Evolutionary conservation across 1,140 invertebrate genomes (phyloP), one percentile per base, ranked within the genome.

Genomic region (Pseudomyrmex cubaensis): DNA sequence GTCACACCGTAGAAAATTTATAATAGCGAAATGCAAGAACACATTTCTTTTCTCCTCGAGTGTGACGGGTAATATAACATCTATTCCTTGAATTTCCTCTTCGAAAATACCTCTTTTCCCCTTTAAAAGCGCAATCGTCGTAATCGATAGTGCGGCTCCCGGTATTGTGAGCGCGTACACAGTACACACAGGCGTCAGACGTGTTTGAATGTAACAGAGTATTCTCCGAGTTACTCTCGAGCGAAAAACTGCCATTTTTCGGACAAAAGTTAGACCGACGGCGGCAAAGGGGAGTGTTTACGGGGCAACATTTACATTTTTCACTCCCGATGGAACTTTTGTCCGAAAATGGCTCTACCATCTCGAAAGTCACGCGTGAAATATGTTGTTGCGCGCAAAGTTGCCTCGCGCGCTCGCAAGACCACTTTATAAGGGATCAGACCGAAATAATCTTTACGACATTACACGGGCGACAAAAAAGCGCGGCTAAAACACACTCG

Each of bases 141-240:
- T 35, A 35, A 35, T 35, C 35, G 35, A 35, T 35, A 35, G 35
- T 4, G 5, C 35, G 35, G 35, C 35, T 35, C 4, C 35, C 35
- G 35, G 35, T 35, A 35, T 35, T 35, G 4, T 35, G 35, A 35
- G 5, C 35, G 35, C 35, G 20, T 20, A 20, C 0, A 20, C 20
- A 20, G 35, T 5, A 35, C 5, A 35, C 35, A 35, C 35, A 5
- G 35, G 35, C 35, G 35, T 35, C 35, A 35, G 8, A 74, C 56
- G 56, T 74, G 70, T 80, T 61, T 59, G 54, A 80, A 70, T 80
- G 35, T 35, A 69, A 69, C 44, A 70, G 15, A 70, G 15, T 15
- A 50, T 59, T 44, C 8, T 1, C 56, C 17, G 48, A 64, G 74
- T 54, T 46, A 80, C 22, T 61, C 20, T 15, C 54, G 1, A 35